These are phyloP conservation scores for Drosophila sp. DNA, from an alignment of 1,140 invertebrate species.

Conservation along the genomic window DNA sequence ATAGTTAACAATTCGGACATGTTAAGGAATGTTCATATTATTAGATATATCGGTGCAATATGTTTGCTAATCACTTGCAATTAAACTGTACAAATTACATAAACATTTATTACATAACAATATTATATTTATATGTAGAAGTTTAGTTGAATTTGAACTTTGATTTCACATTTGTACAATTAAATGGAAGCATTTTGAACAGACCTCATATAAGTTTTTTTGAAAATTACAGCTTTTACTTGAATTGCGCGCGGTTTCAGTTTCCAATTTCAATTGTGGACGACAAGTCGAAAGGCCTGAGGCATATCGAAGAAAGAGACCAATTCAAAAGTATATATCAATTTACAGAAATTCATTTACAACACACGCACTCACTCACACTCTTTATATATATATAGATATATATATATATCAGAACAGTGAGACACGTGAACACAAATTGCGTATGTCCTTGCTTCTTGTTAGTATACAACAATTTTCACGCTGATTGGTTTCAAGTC, in stretches of 20 bases:
- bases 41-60: background rate
- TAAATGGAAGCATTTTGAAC: conserved; percentile 11
- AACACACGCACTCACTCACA: conserved; percentile 20
- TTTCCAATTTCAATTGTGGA: conserved; percentile 27
- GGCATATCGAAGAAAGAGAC: conserved; percentile 19
- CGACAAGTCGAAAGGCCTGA: conserved; percentile 22
- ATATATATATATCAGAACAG: background rate
- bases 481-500: conserved; percentile 79
- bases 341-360: conserved; percentile 56
- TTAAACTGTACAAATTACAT: conserved; percentile 3
- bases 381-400: too few relatives aligned
- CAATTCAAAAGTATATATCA: conserved; percentile 57
- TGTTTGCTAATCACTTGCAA: background rate
- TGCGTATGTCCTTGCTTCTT: conserved; percentile 38
- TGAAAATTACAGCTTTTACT: background rate
- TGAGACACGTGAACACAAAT: conserved; percentile 10
- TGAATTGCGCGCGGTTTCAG: conserved; percentile 2
- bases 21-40: background rate
- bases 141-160: too few relatives aligned
- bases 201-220: background rate
- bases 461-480: conserved; percentile 67
- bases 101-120: background rate
- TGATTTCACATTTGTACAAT: background rate
- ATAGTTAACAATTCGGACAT: background rate
- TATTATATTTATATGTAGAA: too few relatives aligned